Conservation (phyloP, 1,140 invertebrate genomes). For the Dendrolimus punctatus region DNA sequence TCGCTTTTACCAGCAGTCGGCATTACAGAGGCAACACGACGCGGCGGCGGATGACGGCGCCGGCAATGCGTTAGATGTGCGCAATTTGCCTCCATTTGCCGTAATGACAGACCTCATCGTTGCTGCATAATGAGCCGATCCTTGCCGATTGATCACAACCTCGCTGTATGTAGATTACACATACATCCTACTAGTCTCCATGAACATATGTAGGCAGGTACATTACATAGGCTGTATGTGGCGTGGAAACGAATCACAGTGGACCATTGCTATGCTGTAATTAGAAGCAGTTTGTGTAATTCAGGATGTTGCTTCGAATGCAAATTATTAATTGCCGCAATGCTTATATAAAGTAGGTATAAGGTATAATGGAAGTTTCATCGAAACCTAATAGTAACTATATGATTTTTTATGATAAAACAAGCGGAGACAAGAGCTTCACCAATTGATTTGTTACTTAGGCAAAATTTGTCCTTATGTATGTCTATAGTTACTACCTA, state of each 20-base stretch:
- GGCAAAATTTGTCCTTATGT: too few species aligned
- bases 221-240: too few species aligned
- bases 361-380: too few species aligned
- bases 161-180: slow-evolving; percentile 8
- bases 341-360: too few species aligned
- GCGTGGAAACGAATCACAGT: too few species aligned
- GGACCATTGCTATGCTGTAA: slow-evolving; percentile 10
- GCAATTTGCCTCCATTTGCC: slow-evolving; percentile 68
- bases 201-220: too few species aligned
- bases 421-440: too few species aligned
- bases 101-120: slow-evolving; percentile 64
- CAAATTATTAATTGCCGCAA: too few species aligned
- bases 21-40: slow-evolving; percentile 22
- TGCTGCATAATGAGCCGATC: slow-evolving; percentile 56
- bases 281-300: slow-evolving; percentile 14
- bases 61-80: slow-evolving; percentile 61
- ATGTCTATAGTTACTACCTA: too few species aligned
- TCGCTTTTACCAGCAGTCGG: slow-evolving; percentile 44
- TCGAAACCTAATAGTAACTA: too few species aligned
- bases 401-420: too few species aligned
- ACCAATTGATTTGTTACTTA: too few species aligned
- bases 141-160: slow-evolving; percentile 40
- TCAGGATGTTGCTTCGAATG: slow-evolving; percentile 6
- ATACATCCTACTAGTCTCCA: neutral
- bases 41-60: slow-evolving; percentile 19